Percentiles rank a stretch among this genome's conserved stretches.
phyloP scores from a whole-genome alignment of 2,113 vertebrate species.

The Xerus inauris region DNA sequence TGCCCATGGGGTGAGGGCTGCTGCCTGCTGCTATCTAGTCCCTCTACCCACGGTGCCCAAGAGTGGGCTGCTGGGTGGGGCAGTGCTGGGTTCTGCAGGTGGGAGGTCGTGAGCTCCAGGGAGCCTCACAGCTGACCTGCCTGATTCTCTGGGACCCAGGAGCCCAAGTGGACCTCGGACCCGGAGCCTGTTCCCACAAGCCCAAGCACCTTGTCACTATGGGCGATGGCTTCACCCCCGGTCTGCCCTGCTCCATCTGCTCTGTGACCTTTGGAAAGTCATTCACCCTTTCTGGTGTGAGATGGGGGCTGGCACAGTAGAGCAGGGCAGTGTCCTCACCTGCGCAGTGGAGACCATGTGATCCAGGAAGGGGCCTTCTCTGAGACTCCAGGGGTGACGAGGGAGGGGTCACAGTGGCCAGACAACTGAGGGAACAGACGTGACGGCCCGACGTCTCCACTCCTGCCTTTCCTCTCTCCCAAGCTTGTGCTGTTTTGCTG shows the following conservation, averaged over 20 bases:
- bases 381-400: not conserved
- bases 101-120: not conserved
- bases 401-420: not conserved
- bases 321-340: not conserved
- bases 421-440: fast-evolving
- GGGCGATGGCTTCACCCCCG: not conserved
- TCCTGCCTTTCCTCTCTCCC: not conserved
- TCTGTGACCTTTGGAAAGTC: not conserved
- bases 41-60: not conserved
- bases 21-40: not conserved
- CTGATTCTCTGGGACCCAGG: not conserved
- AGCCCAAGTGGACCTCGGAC: fast-evolving
- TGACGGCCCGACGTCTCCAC: fast-evolving
- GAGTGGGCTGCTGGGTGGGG: fast-evolving
- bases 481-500: not conserved
- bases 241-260: not conserved
- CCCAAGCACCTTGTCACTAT: fast-evolving
- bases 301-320: not conserved
- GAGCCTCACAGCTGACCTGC: no score
- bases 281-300: not conserved
- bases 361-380: not conserved
- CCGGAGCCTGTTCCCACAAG: not conserved
- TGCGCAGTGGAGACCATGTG: fast-evolving
- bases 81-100: no score
- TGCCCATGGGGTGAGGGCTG: not conserved